Base-by-base conservation (phyloP, 2,888 invertebrate species). In the Eilema depressum region DNA sequence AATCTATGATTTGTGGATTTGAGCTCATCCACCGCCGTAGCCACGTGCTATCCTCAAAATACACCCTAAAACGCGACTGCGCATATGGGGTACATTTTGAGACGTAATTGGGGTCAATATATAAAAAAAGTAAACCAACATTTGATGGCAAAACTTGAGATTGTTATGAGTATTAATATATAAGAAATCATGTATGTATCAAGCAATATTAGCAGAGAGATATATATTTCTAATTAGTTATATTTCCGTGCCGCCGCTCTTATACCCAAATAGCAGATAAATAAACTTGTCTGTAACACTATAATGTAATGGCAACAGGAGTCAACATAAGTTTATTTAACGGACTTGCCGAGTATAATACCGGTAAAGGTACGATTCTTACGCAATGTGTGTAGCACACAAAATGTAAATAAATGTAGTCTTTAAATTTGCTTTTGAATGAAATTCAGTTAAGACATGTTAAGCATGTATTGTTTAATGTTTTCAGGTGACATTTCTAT, bases 391-490 rank as follows among this genome's bases (percentile, higher is more conserved):
- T 65, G 60, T 61, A 69, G 63, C 65, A 33, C 56, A 25, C 20
- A 57, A 41, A 20, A 47, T 65, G 61, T 65, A 65, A 26, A 65
- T 69, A 60, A 3, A 62, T 61, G 61, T 69, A 28, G 14, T 61
- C 67, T 63, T n/a, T 33, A 62, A 37, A 63, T 61, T 66, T 68
- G 37, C 25, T 63, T 68, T 74, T 67, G 33, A 68, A 25, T 63
- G 56, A 65, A 76, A 74, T 69, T 61, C 66, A 75, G 63, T 68
- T 47, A 69, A 64, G 72, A 33, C 64, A 76, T 73, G 61, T 79
- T 66, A 64, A 72, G 66, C 71, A 65, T 57, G 30, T 30, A 68
- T 75, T 80, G 73, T 75, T 73, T 75, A 77, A 74, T 71, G 70
- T 77, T 37, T 62, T 53, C 61, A 47, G 28, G 63, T 25, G 67